phyloP scores from a whole-genome alignment of 2,113 vertebrate genomes.

The Mastomys natalensis region DNA sequence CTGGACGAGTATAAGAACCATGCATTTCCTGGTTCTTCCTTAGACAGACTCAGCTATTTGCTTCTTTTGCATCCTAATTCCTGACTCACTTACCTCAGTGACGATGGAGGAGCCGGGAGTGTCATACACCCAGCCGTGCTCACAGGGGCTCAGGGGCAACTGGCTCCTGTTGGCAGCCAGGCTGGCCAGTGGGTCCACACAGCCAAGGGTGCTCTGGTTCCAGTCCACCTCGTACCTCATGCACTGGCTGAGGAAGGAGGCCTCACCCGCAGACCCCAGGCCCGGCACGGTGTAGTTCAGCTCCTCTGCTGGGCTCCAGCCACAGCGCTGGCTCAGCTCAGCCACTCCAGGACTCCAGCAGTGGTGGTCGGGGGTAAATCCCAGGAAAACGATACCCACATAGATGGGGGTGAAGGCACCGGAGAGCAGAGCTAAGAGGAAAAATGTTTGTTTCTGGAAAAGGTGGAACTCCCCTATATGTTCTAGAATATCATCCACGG shows the following conservation, averaged over 20 bases:
- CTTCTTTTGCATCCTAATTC: no score
- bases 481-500: slow-evolving; percentile 88
- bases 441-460: slow-evolving; percentile 88
- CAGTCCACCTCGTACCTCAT: slow-evolving; percentile 87
- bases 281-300: slow-evolving; percentile 83
- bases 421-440: slow-evolving; percentile 85
- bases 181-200: slow-evolving; percentile 76
- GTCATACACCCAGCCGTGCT: slow-evolving; percentile 85
- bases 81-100: slow-evolving; percentile 81
- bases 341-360: slow-evolving; percentile 83
- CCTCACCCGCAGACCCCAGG: not conserved
- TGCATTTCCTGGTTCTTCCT: not conserved
- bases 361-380: slow-evolving; percentile 86
- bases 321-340: slow-evolving; percentile 79
- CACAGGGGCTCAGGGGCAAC: slow-evolving; percentile 75
- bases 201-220: slow-evolving; percentile 84
- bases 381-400: slow-evolving; percentile 90
- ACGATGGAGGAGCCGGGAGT: slow-evolving; percentile 80
- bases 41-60: not conserved
- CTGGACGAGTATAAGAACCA: not conserved
- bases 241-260: slow-evolving; percentile 83
- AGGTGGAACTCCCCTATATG: slow-evolving; percentile 87
- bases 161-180: slow-evolving; percentile 56
- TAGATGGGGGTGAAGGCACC: slow-evolving; percentile 87
- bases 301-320: slow-evolving; percentile 86